Conservation (phyloP, 23 tunicate species). For the Clavelina lepadiformis region DNA sequence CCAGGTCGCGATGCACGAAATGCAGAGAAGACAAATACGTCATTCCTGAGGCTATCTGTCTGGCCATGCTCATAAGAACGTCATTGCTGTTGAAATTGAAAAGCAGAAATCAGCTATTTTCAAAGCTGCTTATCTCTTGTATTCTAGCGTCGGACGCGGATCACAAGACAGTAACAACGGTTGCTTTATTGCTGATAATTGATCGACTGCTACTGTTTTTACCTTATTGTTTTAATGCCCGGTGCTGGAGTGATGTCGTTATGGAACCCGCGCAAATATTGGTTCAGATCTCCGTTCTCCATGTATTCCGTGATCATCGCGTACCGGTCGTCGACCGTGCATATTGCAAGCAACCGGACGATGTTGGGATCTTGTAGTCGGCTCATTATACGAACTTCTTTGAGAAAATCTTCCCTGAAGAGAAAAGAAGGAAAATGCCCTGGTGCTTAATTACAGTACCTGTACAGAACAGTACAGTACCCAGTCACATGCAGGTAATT, state of each 20-base stretch:
- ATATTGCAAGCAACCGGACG: slow-evolving; percentile 79
- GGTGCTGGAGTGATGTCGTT: slow-evolving; percentile 16
- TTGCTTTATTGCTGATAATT: too few species aligned
- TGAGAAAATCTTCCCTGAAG: slow-evolving; percentile 69
- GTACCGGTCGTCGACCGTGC: slow-evolving; percentile 58
- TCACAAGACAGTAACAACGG: too few species aligned
- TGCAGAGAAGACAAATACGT: slow-evolving; percentile 67
- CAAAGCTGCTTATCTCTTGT: too few species aligned
- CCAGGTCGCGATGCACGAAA: slow-evolving; percentile 96
- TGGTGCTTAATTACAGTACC: too few species aligned
- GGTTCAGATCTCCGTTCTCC: slow-evolving; percentile 87
- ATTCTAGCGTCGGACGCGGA: too few species aligned
- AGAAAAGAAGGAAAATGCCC: too few species aligned
- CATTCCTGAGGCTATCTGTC: slow-evolving; percentile 84
- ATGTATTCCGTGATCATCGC: slow-evolving; percentile 93
- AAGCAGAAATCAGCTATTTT: too few species aligned
- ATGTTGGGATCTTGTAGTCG: slow-evolving; percentile 65
- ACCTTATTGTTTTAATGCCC: slow-evolving; percentile 10
- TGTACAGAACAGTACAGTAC: too few species aligned
- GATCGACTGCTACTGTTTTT: too few species aligned
- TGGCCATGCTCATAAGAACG: slow-evolving; percentile 39
- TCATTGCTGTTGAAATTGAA: too few species aligned
- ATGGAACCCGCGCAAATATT: slow-evolving; percentile 43
- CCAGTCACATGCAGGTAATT: neutral
- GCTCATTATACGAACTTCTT: slow-evolving; percentile 77